phyloP scores from a whole-genome alignment of 1,140 invertebrate genomes.

The Danaus melanippus region DNA sequence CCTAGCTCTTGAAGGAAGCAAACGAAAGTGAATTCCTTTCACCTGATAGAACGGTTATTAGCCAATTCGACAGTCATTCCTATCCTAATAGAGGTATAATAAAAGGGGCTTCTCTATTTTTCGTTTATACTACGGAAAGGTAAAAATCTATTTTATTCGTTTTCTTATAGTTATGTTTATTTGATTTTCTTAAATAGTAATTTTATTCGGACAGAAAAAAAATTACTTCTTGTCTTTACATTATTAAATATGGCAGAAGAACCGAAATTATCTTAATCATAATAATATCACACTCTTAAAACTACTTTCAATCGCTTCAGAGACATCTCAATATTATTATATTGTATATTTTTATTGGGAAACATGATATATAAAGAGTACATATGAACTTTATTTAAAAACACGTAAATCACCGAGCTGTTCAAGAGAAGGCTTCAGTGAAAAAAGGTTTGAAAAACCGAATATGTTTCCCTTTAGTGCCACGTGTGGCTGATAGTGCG shows the following conservation, averaged over 20 bases:
- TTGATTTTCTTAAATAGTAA: no score
- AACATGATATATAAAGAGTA: no score
- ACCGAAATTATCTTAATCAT: no score
- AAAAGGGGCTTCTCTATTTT: slow-evolving; percentile 59
- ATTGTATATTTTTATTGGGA: no score
- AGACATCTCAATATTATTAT: no score
- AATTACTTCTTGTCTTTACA: no score
- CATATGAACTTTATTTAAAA: no score
- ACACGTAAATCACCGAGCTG: no score
- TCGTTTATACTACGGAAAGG: slow-evolving; percentile 54
- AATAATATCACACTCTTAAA: no score
- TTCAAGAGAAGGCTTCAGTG: slow-evolving; percentile 2
- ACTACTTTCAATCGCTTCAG: no score
- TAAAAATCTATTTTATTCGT: slow-evolving; percentile 67
- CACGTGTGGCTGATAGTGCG: slow-evolving; percentile 45
- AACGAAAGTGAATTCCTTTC: slow-evolving; percentile 65
- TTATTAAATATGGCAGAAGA: no score
- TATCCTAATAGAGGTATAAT: slow-evolving; percentile 69
- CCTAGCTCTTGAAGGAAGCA: slow-evolving; percentile 30
- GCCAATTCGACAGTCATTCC: slow-evolving; percentile 66
- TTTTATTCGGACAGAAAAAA: no score
- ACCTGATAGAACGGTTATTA: slow-evolving; percentile 71
- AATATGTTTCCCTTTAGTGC: slow-evolving; percentile 21
- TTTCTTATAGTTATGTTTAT: slow-evolving; percentile 29
- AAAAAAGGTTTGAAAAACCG: slow-evolving; percentile 17